Base-by-base conservation (phyloP, 2,113 vertebrate genomes). In the Orientallactaga bullata region DNA sequence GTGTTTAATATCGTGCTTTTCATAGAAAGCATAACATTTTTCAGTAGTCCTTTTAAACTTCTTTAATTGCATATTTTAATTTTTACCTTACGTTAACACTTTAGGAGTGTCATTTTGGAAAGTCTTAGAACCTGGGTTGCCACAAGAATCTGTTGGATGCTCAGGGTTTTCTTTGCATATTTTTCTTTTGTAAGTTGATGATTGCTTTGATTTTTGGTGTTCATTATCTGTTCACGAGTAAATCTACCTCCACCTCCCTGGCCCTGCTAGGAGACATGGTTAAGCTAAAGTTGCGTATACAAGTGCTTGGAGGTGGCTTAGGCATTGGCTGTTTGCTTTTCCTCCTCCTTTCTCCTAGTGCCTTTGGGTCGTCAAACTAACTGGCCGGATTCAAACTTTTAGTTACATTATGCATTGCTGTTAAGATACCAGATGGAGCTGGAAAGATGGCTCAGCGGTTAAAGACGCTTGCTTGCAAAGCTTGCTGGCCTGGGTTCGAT, bases 361-460 rank as follows among this genome's bases (percentile, higher is more conserved):
- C 35, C 24, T 10, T 65, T 94, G 51, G 23, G 85, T 71, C 28
- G 47, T 73, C 88, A 79, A 20, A 39, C 16, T 35, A 5, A 42
- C 37, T 71, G 87, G 93, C 77, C 71, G 82, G 37, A 76, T 91
- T 95, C 71, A 85, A n/a, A 95, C 80, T 78, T 81, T 23, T 65
- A 79, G 61, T 83, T 30, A 47, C 51, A 85, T 51, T 55, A 23
- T 68, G 30, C n/a, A 42, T 85, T 89, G 37, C 71, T 30, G 86
- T 89, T 81, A 76, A 79, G 42, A 63, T 80, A 74, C 39, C 82
- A 47, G 91, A 21, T 35, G 55, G 55, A 8, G 12, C 55, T 55
- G 55, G 55, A 13, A 55, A 55, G 55, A 55, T 55, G 55, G 55
- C 15, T 55, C 55, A 55, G 55, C 15, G 55, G 55, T 55, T 55